phyloP scores from a whole-genome alignment of 2,888 invertebrate species.

The Platycheirus rosarum region DNA sequence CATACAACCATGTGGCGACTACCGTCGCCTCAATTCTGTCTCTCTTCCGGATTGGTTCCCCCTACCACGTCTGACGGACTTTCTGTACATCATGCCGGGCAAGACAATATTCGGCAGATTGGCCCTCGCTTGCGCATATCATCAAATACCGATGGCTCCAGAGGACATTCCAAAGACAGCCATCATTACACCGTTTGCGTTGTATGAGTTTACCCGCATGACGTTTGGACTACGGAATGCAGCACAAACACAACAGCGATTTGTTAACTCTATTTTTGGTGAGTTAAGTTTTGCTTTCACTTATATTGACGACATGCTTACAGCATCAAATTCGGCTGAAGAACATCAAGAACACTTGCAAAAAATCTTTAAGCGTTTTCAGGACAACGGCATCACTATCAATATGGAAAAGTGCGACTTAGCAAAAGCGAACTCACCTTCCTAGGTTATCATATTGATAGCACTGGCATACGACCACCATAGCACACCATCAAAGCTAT shows the following conservation, averaged over 20 bases:
- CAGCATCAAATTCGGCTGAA: constrained; percentile 14
- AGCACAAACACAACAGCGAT: constrained; percentile 8
- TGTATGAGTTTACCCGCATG: constrained; percentile 9
- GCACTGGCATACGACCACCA: constrained; percentile 11
- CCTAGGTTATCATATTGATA: neutral
- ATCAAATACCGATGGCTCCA: constrained; percentile 20
- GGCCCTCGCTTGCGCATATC: constrained; percentile 4
- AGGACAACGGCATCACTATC: constrained; percentile 11
- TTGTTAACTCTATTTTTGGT: constrained; percentile 6
- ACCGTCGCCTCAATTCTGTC: constrained; percentile 2
- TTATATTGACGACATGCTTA: constrained; percentile 22
- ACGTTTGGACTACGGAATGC: constrained; percentile 16
- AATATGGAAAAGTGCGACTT: constrained; percentile 2
- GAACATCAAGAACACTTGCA: constrained; percentile 20
- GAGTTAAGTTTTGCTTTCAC: constrained; percentile 22
- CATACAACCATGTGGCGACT: constrained; percentile 11
- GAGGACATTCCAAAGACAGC: constrained; percentile 16
- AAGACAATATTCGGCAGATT: constrained; percentile 12
- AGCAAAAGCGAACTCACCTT: neutral
- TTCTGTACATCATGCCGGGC: neutral
- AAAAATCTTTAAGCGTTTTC: constrained; percentile 14
- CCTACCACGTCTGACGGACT: constrained; percentile 17
- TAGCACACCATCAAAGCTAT: constrained; percentile 1
- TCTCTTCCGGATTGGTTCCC: constrained; percentile 19
- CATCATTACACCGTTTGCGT: constrained; percentile 2